Conservation (phyloP, 2,113 vertebrate species). For the Sinocyclocheilus anshuiensis region DNA sequence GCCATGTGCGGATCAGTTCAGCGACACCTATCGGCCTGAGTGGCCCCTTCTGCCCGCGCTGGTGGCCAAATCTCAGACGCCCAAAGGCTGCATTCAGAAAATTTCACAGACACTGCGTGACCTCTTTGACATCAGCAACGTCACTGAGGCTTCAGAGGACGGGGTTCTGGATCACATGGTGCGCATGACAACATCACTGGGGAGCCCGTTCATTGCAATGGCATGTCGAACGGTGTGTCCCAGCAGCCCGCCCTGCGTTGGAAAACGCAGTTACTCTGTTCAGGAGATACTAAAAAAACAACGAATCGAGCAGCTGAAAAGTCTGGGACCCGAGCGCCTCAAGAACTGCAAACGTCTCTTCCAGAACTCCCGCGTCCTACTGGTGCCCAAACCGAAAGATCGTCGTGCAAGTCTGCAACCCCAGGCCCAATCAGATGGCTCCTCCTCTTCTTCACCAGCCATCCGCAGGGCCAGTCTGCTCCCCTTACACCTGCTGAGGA, state of each 20-base stretch:
- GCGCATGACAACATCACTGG: conserved; percentile 84
- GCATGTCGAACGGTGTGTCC: conserved; percentile 88
- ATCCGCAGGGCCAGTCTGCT: conserved; percentile 83
- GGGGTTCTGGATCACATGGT: conserved; percentile 94
- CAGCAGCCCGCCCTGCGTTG: conserved; percentile 83
- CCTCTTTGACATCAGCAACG: conserved; percentile 74
- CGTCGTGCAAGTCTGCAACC: conserved; percentile 79
- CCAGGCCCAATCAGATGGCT: conserved; percentile 43
- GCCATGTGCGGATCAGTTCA: conserved; percentile 83
- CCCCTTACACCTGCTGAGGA: conserved; percentile 79
- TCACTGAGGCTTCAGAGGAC: conserved; percentile 80
- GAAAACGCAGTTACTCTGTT: conserved; percentile 83
- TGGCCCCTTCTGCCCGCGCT: conserved; percentile 82
- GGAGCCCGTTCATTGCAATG: conserved; percentile 84
- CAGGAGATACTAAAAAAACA: conserved; percentile 85
- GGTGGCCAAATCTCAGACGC: conserved; percentile 77
- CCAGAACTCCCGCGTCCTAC: conserved; percentile 76
- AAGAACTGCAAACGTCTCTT: conserved; percentile 74
- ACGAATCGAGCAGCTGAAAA: conserved; percentile 67
- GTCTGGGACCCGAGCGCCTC: conserved; percentile 65
- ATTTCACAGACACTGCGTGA: conserved; percentile 78
- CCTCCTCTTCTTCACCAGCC: conserved; percentile 42
- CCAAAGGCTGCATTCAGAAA: conserved; percentile 85
- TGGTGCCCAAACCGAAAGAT: conserved; percentile 73
- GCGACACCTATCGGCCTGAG: conserved; percentile 81